phyloP scores from a whole-genome alignment of 2,113 vertebrate genomes.

The Platycercus adscitus region DNA sequence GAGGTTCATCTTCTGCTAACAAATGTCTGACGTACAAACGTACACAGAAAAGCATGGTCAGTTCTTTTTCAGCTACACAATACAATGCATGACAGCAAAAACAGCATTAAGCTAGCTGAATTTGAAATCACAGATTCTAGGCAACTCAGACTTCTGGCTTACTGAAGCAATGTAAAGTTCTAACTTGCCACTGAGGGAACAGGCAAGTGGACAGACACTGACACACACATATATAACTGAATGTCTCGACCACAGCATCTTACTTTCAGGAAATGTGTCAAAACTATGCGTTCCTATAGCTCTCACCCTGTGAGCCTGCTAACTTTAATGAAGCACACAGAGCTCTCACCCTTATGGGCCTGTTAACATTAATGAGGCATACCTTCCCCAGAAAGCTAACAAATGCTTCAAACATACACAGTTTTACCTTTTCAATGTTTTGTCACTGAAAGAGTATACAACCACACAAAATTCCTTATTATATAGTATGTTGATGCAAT shows the following conservation, averaged over 20 bases:
- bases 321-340: background rate
- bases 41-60: rapidly evolving
- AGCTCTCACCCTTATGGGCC: background rate
- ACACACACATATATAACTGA: background rate
- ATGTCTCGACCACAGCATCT: background rate
- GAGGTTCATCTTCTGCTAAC: background rate
- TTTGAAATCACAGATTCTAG: background rate
- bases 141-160: background rate
- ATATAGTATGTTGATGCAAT: background rate
- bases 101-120: background rate
- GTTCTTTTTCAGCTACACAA: background rate
- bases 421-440: background rate
- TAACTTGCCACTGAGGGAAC: background rate
- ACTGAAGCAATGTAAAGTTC: background rate
- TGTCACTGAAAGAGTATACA: background rate
- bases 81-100: background rate
- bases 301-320: background rate
- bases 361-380: background rate
- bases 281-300: background rate
- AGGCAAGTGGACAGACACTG: background rate
- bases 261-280: background rate
- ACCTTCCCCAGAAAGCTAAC: background rate
- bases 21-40: background rate
- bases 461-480: background rate
- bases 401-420: background rate